Base-by-base conservation (phyloP, 2,888 invertebrate species). In the Amphimallon solstitiale region DNA sequence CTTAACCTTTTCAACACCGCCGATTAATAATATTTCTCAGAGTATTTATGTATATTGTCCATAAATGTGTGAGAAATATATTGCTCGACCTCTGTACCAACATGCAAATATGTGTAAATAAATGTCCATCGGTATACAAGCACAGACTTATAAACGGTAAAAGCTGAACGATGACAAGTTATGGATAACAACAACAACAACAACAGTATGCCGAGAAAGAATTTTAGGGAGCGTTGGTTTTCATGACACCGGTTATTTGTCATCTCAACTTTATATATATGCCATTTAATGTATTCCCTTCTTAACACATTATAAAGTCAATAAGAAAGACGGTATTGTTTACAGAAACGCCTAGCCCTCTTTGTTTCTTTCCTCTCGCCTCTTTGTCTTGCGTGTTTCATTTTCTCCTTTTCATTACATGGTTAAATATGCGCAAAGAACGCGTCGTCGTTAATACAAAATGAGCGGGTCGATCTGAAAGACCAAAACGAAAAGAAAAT, bases 161-260 rank as follows among this genome's bases (percentile, higher is more conserved):
- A 29, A 29, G 29, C 29, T 29, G 29, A 29, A 29, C 29, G 29
- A 29, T 29, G 29, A 29, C 29, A 29, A 29, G 29, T 29, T 29
- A 29, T 29, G 29, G 29, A 29, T 29, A 29, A 29, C 29, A 29
- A 29, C 23, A 21, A 23, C 17, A 23, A 29, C 9, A 29, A 29
- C 29, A 29, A 29, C 23, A 21, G 48, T 12, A 23, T 48, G 48
- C 48, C 48, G 23, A 12, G 48, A 48, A 48, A 48, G 48, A 48
- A 48, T 48, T 48, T 48, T 48, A 48, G 23, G 48, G 48, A 48
- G 48, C 48, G 48, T 48, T n/a, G 12, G 19, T 17, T 46, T 46
- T 46, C 46, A 19, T n/a, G 17, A 46, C 46, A 19, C 19, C 46
- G 46, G 46, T 46, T 10, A 46, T 46, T 46, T 46, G 46, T 46